These are phyloP conservation scores for Trogon surrucura DNA, from an alignment of 2,113 vertebrate genomes.

Conservation along the genomic window DNA sequence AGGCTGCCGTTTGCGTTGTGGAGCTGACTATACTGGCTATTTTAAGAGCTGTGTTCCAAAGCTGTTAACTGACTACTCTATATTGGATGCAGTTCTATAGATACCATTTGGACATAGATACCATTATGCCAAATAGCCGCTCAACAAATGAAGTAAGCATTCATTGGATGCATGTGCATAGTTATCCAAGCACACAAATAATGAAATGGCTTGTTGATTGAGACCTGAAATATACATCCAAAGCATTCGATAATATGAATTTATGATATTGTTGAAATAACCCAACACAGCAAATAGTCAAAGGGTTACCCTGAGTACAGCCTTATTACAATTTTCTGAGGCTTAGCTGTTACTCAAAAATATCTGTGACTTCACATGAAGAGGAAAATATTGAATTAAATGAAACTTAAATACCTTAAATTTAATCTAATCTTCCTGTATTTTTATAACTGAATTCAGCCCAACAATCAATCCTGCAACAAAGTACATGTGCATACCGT, in stretches of 20 bases:
- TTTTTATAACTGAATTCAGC: neutral
- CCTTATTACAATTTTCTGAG: neutral
- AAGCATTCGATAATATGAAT: neutral
- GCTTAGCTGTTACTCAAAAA: neutral
- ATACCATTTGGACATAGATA: neutral
- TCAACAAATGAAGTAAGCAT: neutral
- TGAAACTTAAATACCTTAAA: conserved; percentile 3
- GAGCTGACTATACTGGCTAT: neutral
- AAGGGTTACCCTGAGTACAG: neutral
- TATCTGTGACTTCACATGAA: neutral
- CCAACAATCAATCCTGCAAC: neutral
- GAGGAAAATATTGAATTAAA: neutral
- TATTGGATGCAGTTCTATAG: neutral
- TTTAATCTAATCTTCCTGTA: neutral
- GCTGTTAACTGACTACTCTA: neutral
- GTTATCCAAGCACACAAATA: neutral
- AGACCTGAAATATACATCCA: neutral
- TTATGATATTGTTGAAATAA: neutral
- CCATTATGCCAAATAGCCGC: neutral
- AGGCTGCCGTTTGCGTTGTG: neutral
- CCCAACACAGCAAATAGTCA: neutral
- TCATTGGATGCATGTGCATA: neutral
- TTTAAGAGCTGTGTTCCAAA: neutral
- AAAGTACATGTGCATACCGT: neutral
- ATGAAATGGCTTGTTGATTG: neutral